Evolutionary conservation across 92 coral and sea anemone species (phyloP), one percentile per base, ranked within the genome.

Genomic region (Umimayanthus kanabou): DNA sequence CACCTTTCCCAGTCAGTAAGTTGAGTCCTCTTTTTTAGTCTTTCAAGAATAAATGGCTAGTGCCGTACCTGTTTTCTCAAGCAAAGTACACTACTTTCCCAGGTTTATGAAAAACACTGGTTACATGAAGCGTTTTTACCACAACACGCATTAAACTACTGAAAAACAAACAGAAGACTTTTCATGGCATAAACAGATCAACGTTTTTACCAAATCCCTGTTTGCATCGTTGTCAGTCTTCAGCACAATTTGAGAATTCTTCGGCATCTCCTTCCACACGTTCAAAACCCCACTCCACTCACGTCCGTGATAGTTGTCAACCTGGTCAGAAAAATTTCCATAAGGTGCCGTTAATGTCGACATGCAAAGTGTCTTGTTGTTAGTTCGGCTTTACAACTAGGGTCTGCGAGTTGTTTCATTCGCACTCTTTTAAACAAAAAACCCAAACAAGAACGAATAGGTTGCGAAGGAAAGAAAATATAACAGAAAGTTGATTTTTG

Each of bases 211-310:
- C 86, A 94, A 81, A 69, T 87, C 85, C 33, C 80, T 81, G 74
- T 71, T 66, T 15, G 23, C 37, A 78, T 91, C 92, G 25, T 81
- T 88, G 43, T 81, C 77, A 9, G 90, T 88, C 42, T 81, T 89
- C 92, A 95, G 88, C 9, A 86, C 86, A 73, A 95, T 73, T 14
- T 82, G 85, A 13, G 88, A 26, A 37, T 92, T 78, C 76, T 91
- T 93, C 28, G 76, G 83, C 66, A 85, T 84, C 70, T 90, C 92
- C 74, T 75, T 90, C 82, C 88, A 88, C 26, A 93, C 73, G 16
- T 64, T 45, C 42, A 95, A 78, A 26, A 73, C 84, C 15, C 98
- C 98, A 25, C 77, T 23, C 98, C 98, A 95, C 75, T 78, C 89
- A 39, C 78, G 84, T 9, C 88, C 94, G 81, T 84, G 88, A 89